Conservation (phyloP, 2,888 invertebrate species). For the Drosophila falleni region DNA sequence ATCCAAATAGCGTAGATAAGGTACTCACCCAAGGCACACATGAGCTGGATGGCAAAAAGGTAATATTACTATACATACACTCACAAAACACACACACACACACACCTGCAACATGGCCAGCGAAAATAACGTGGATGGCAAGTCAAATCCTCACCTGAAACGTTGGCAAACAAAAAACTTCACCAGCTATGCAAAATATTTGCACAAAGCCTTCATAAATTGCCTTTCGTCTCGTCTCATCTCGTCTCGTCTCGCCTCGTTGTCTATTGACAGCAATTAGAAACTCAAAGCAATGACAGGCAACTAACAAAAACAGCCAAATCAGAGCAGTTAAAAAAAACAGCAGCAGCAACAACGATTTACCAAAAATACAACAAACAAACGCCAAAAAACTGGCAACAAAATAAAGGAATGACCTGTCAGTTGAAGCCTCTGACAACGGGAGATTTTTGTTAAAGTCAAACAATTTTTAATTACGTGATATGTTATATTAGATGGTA, state of each 20-base stretch:
- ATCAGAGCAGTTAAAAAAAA: slow-evolving; percentile 49
- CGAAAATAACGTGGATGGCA: slow-evolving; percentile 1
- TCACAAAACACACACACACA: not conserved
- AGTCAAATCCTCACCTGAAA: slow-evolving; percentile 29
- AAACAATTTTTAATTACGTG: slow-evolving; percentile 77
- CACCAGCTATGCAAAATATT: slow-evolving; percentile 78
- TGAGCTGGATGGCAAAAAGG: slow-evolving; percentile 99
- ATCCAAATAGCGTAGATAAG: slow-evolving; percentile 99
- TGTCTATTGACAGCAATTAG: slow-evolving; percentile 79
- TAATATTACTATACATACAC: slow-evolving; percentile 86
- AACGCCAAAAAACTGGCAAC: slow-evolving; percentile 18
- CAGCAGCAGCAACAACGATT: slow-evolving; percentile 10
- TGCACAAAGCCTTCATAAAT: slow-evolving; percentile 57
- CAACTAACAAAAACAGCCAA: slow-evolving; percentile 62
- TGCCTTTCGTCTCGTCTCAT: slow-evolving; percentile 13
- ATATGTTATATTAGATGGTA: slow-evolving; percentile 33
- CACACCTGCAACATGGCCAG: not conserved
- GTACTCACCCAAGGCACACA: slow-evolving; percentile 99
- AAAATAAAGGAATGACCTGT: slow-evolving; percentile 45
- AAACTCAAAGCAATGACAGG: slow-evolving; percentile 77
- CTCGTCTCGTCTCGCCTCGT: slow-evolving; percentile 1
- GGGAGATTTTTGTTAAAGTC: slow-evolving; percentile 56
- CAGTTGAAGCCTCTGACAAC: slow-evolving; percentile 36
- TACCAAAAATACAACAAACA: slow-evolving; percentile 19
- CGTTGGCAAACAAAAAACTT: slow-evolving; percentile 63